A percentile compares a stretch with the other conserved stretches of the same genome.
These are phyloP conservation scores for Rutilus rutilus DNA, from an alignment of 2,113 vertebrate genomes.

Conservation along the genomic window DNA sequence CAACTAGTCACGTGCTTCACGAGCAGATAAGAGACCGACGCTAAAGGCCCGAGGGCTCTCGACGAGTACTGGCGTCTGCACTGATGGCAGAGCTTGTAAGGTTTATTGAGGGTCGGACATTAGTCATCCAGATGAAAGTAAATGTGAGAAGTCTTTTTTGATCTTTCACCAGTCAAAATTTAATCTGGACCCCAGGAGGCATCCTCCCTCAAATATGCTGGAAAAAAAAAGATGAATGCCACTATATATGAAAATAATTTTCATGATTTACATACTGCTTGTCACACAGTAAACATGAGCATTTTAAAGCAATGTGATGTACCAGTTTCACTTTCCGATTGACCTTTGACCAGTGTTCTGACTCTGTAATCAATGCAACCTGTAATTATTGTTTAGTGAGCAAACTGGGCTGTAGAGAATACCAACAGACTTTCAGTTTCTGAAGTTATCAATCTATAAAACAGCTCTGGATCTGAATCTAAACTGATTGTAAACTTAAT, in stretches of 20 bases:
- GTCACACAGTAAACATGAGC: not conserved
- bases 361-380: not conserved
- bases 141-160: conserved; percentile 54
- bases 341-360: not conserved
- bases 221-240: conserved; percentile 24
- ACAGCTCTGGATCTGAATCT: not conserved
- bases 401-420: not conserved
- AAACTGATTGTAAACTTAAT: not conserved
- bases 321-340: not conserved
- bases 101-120: conserved; percentile 37
- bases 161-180: conserved; percentile 63
- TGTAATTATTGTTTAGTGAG: not conserved
- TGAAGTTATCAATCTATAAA: conserved; percentile 12
- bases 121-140: conserved; percentile 62
- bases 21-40: not conserved
- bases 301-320: not conserved
- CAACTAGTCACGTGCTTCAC: not conserved
- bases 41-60: not conserved
- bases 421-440: not conserved
- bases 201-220: conserved; percentile 4
- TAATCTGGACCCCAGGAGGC: conserved; percentile 60
- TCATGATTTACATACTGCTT: conserved; percentile 2
- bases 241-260: conserved; percentile 4
- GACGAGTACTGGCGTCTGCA: not conserved
- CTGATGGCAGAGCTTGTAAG: conserved; percentile 31